Evolutionary conservation across 2,113 vertebrate species (phyloP).

Genomic region (Chascanopsetta lugubris): DNA sequence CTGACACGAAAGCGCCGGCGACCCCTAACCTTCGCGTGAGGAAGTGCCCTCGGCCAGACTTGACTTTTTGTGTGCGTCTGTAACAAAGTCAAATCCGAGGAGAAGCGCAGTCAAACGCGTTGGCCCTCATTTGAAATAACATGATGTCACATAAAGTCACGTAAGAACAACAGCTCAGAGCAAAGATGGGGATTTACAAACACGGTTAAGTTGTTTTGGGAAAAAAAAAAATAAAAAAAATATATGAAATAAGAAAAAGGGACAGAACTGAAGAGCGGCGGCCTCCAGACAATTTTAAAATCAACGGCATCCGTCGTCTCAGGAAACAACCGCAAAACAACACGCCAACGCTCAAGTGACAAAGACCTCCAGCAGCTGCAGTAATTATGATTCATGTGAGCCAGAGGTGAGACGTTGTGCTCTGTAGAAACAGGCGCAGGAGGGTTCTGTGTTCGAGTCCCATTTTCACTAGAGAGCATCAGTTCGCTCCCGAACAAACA

Average conservation of each 20-base stretch:
- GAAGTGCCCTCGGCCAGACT: slow-evolving; percentile 42
- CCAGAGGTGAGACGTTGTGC: too few relatives aligned
- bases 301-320: not conserved
- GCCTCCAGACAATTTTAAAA: not conserved
- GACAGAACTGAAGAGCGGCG: not conserved
- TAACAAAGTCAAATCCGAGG: slow-evolving; percentile 32
- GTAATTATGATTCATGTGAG: not conserved
- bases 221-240: not conserved
- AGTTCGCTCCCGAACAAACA: too few relatives aligned
- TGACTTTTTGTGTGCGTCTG: slow-evolving; percentile 25
- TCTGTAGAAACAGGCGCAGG: too few relatives aligned
- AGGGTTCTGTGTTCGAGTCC: too few relatives aligned
- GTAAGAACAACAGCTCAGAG: slow-evolving; percentile 5
- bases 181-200: not conserved
- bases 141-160: slow-evolving; percentile 9
- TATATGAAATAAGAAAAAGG: too few relatives aligned
- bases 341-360: not conserved
- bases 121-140: slow-evolving; percentile 11
- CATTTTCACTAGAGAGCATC: too few relatives aligned
- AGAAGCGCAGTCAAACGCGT: slow-evolving; percentile 13
- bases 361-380: not conserved
- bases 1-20: slow-evolving; percentile 4
- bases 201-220: not conserved
- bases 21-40: slow-evolving; percentile 41
- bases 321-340: not conserved